Evolutionary conservation across 1,140 invertebrate species (phyloP).

Genomic region (Orussus abietinus): DNA sequence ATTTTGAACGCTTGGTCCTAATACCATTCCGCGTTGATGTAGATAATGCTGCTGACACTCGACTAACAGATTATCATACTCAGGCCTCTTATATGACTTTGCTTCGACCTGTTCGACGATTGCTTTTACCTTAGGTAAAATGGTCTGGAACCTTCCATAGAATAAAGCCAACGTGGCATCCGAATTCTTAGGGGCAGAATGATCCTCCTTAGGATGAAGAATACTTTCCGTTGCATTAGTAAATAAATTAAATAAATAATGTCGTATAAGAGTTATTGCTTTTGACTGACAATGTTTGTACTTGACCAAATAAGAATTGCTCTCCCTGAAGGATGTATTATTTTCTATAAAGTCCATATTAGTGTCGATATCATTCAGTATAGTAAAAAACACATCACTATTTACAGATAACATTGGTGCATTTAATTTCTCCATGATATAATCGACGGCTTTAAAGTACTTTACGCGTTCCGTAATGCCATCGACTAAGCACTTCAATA

Average conservation of each 20-base stretch:
- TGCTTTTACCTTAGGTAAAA: constrained; percentile 75
- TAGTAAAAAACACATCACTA: constrained; percentile 76
- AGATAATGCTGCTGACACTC: constrained; percentile 89
- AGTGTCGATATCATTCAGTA: constrained; percentile 81
- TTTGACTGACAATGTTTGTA: constrained; percentile 77
- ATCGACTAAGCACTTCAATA: constrained; percentile 72
- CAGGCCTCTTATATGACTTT: constrained; percentile 66
- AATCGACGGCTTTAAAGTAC: constrained; percentile 82
- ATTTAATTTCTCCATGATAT: constrained; percentile 73
- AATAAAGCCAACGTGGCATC: constrained; percentile 85
- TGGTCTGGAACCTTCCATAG: constrained; percentile 91
- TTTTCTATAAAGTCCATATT: constrained; percentile 80
- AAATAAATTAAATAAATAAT: constrained; percentile 69
- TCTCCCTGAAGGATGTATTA: constrained; percentile 79
- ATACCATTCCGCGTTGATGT: constrained; percentile 66
- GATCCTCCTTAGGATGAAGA: constrained; percentile 52
- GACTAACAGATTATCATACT: constrained; percentile 71
- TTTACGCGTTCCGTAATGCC: constrained; percentile 76
- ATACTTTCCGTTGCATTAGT: constrained; percentile 74
- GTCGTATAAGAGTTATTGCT: constrained; percentile 73
- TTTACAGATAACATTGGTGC: constrained; percentile 76
- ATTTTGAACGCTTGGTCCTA: constrained; percentile 71
- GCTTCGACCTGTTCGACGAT: constrained; percentile 80
- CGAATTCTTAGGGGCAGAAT: constrained; percentile 46
- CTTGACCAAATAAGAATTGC: constrained; percentile 65